Conservation (phyloP, 2,888 invertebrate species). For the Parnassius mnemosyne region DNA sequence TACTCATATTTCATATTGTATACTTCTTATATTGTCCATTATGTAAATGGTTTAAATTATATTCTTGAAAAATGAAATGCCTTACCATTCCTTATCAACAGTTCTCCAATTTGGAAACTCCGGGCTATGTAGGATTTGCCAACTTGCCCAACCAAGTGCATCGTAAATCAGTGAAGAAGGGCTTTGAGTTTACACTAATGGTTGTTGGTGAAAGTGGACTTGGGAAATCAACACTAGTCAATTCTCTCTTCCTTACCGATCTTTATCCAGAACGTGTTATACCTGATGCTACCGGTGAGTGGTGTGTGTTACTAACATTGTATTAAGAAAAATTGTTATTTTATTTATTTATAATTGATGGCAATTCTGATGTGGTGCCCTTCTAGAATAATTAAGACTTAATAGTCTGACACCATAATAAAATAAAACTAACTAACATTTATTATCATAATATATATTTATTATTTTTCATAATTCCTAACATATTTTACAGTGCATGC, state of each 20-base stretch:
- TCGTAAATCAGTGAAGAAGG: slow-evolving; percentile 97
- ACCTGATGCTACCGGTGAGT: slow-evolving; percentile 91
- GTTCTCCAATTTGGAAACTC: slow-evolving; percentile 92
- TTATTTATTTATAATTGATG: too few relatives aligned
- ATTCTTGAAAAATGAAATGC: too few relatives aligned
- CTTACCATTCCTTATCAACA: slow-evolving; percentile 47
- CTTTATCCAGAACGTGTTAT: slow-evolving; percentile 95
- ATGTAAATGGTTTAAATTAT: not conserved
- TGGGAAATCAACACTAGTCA: slow-evolving; percentile 97
- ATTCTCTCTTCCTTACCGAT: slow-evolving; percentile 96
- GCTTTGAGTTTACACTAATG: slow-evolving; percentile 98
- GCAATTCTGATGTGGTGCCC: too few relatives aligned
- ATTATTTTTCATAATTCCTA: too few relatives aligned
- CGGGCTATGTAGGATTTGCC: slow-evolving; percentile 95
- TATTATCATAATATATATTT: too few relatives aligned
- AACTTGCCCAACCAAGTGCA: slow-evolving; percentile 98
- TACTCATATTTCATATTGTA: too few relatives aligned
- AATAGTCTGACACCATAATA: too few relatives aligned
- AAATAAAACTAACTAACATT: too few relatives aligned
- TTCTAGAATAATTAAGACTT: too few relatives aligned
- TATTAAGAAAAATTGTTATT: too few relatives aligned
- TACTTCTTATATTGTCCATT: too few relatives aligned
- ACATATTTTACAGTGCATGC: too few relatives aligned
- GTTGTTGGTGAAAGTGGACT: slow-evolving; percentile 95
- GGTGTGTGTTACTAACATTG: not conserved